phyloP scores from a whole-genome alignment of 2,113 vertebrate species.

The Anseranas semipalmata region DNA sequence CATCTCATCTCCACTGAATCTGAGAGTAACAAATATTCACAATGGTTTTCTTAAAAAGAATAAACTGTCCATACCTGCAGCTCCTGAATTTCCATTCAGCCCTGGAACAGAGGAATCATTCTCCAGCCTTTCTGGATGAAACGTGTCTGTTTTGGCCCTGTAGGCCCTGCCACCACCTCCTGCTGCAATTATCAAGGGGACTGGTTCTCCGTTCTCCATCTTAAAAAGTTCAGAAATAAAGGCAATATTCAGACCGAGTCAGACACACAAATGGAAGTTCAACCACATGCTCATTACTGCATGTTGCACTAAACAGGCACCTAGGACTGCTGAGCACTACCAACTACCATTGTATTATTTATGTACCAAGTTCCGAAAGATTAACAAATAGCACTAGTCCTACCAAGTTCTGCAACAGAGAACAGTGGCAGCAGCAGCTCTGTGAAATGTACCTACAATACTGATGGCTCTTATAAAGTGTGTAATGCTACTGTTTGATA shows the following conservation, averaged over 20 bases:
- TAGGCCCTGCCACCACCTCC: slow-evolving; percentile 95
- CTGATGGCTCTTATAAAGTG: background rate
- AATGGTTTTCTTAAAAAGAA: background rate
- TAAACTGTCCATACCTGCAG: slow-evolving; percentile 83
- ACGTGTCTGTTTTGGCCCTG: slow-evolving; percentile 79
- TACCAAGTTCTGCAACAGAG: background rate
- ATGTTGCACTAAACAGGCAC: background rate
- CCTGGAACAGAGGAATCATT: slow-evolving; percentile 85
- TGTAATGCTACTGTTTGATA: background rate
- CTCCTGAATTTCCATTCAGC: slow-evolving; percentile 89
- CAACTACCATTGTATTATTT: background rate
- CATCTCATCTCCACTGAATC: background rate
- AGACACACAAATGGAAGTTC: background rate
- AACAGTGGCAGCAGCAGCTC: background rate
- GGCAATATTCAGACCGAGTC: background rate
- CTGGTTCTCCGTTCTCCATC: slow-evolving; percentile 84
- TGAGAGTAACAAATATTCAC: background rate
- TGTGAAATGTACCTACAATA: background rate
- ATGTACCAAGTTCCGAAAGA: background rate
- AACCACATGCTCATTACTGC: background rate
- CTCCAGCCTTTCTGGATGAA: slow-evolving; percentile 87
- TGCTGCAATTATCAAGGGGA: slow-evolving; percentile 92
- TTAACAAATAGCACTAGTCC: background rate
- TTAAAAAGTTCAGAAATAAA: slow-evolving; percentile 67
- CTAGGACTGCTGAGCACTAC: background rate